Conservation (phyloP, 2,888 invertebrate genomes). For the Diarsia mendica region DNA sequence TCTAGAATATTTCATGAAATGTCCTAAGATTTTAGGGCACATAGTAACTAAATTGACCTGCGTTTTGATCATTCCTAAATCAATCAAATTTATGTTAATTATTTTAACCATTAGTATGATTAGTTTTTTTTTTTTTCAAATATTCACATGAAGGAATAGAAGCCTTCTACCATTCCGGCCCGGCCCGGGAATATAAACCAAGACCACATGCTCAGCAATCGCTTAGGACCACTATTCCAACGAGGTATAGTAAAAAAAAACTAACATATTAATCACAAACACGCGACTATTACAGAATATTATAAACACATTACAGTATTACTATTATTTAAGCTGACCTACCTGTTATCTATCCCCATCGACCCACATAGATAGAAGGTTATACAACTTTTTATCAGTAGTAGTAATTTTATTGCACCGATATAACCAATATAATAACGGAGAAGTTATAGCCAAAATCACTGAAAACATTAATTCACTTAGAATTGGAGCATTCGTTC, state of each 20-base stretch:
- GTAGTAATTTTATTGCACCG: conserved; percentile 35
- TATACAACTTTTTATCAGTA: conserved; percentile 49
- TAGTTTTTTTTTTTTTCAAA: not conserved
- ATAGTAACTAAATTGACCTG: not conserved
- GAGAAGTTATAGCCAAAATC: not conserved
- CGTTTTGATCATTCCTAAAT: no score
- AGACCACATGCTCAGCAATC: no score
- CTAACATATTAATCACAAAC: not conserved
- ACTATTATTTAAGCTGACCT: conserved; percentile 29
- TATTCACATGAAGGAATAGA: not conserved
- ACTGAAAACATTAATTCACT: not conserved
- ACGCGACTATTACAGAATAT: not conserved
- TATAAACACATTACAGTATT: conserved; percentile 2
- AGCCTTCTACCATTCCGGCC: no score
- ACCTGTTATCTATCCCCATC: conserved; percentile 42
- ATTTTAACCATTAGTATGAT: not conserved
- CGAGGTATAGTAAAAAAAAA: not conserved
- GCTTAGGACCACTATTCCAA: not conserved
- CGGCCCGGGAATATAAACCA: no score
- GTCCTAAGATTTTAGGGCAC: not conserved
- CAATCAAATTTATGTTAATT: not conserved
- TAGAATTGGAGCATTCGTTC: no score
- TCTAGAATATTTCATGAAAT: not conserved
- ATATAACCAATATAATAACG: conserved; percentile 9
- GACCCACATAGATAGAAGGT: conserved; percentile 57